These are phyloP conservation scores for Archilochus colubris DNA, from an alignment of 2,113 vertebrate genomes.

Conservation along the genomic window DNA sequence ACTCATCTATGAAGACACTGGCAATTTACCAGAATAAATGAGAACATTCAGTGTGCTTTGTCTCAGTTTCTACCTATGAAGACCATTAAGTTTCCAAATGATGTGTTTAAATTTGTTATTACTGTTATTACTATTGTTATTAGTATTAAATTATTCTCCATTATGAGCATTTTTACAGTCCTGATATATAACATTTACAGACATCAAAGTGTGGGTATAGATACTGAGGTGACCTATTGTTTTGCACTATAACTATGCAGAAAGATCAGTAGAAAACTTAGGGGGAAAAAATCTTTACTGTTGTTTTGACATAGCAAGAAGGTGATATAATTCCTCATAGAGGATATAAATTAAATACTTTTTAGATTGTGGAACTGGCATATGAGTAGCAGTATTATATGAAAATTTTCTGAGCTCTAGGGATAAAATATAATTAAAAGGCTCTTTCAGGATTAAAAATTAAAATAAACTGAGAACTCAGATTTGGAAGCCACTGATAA, in stretches of 20 bases:
- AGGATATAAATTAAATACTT: neutral
- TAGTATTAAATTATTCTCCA: slow-evolving; percentile 25
- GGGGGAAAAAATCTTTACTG: neutral
- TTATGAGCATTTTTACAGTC: slow-evolving; percentile 30
- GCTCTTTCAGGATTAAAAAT: neutral
- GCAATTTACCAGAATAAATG: neutral
- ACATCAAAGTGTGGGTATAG: neutral
- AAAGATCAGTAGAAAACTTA: neutral
- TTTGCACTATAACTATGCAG: neutral
- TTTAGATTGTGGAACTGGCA: neutral
- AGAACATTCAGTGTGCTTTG: neutral
- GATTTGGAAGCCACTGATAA: neutral
- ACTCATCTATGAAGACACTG: neutral
- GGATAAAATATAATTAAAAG: slow-evolving; percentile 37
- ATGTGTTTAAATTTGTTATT: slow-evolving; percentile 38
- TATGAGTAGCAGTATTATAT: neutral
- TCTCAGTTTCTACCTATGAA: slow-evolving; percentile 29
- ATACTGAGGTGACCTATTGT: neutral
- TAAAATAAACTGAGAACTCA: neutral
- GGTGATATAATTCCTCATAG: neutral
- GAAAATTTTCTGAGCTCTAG: slow-evolving; percentile 11
- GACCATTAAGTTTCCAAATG: slow-evolving; percentile 51
- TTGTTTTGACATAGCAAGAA: slow-evolving; percentile 16
- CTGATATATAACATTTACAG: slow-evolving; percentile 24
- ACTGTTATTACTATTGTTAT: neutral